Conservation (phyloP, 2,113 vertebrate genomes). For the Microtus richardsoni region DNA sequence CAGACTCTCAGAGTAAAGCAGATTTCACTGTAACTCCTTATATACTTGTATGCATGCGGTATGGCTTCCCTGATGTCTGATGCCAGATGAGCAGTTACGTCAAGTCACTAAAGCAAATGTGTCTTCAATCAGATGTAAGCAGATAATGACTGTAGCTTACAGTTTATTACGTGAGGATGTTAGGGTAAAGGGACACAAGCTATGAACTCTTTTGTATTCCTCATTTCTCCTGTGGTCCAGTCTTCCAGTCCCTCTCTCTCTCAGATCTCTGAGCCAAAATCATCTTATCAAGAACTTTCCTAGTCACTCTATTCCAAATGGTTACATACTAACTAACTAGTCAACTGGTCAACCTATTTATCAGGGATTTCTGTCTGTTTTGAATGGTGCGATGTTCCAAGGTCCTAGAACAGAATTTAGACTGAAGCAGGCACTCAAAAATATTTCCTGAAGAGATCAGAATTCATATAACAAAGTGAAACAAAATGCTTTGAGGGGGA, state of each 20-base stretch:
- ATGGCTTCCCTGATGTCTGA: not conserved
- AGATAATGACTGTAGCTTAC: constrained; percentile 48
- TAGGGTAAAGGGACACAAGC: not conserved
- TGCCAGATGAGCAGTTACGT: not conserved
- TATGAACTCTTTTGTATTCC: not conserved
- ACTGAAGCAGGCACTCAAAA: not conserved
- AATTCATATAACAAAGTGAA: not conserved
- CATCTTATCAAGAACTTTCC: not conserved
- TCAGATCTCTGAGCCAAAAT: not conserved
- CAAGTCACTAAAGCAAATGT: not conserved
- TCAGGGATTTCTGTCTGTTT: not conserved
- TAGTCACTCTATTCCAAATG: not conserved
- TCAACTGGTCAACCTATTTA: not conserved
- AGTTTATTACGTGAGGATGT: not conserved
- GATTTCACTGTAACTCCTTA: not conserved
- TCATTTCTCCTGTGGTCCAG: not conserved
- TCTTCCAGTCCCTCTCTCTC: not conserved
- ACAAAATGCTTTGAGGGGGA: not conserved
- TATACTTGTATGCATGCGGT: not conserved
- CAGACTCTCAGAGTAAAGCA: not conserved
- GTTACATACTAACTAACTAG: not conserved
- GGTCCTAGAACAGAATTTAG: not conserved
- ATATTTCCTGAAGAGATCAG: not conserved
- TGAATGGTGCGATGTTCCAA: not conserved
- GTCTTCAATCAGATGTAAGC: constrained; percentile 56